Evolutionary conservation across 2,888 invertebrate species (phyloP).

Genomic region (Andrena fulva): DNA sequence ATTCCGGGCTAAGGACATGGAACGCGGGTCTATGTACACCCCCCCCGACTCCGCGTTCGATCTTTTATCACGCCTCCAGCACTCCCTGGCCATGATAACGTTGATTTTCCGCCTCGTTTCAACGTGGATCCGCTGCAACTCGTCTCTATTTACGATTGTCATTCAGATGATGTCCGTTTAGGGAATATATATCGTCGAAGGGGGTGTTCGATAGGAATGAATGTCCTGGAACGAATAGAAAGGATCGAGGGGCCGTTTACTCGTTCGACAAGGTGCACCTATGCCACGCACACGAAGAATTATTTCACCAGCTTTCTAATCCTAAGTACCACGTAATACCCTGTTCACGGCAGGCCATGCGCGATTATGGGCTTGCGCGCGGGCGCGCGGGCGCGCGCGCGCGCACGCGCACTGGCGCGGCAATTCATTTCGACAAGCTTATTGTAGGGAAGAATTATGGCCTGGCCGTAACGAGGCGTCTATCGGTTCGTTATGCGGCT

Average conservation of each 20-base stretch:
- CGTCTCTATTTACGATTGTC: neutral
- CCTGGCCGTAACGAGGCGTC: conserved; percentile 69
- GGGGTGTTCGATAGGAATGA: too few species aligned
- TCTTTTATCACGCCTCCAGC: conserved; percentile 25
- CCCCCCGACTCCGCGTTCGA: neutral
- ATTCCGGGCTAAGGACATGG: conserved; percentile 77
- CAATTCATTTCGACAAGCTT: conserved; percentile 69
- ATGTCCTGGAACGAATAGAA: too few species aligned
- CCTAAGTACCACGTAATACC: conserved; percentile 58
- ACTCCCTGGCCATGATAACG: neutral
- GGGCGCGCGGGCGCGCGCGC: conserved; percentile 38
- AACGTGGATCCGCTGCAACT: neutral
- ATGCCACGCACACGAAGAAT: conserved; percentile 2
- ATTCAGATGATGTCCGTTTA: neutral
- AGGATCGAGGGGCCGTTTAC: neutral
- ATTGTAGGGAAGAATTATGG: conserved; percentile 68
- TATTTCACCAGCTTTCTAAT: conserved; percentile 63
- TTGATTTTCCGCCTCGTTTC: neutral
- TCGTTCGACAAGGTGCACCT: too few species aligned
- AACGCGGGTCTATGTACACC: conserved; percentile 50
- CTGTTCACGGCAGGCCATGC: conserved; percentile 41
- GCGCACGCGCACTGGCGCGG: conserved; percentile 43
- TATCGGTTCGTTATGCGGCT: conserved; percentile 70
- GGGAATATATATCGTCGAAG: too few species aligned
- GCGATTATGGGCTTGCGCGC: conserved; percentile 16